These are phyloP conservation scores for Apotomis betuletana DNA, from an alignment of 2,888 invertebrate genomes.

Conservation along the genomic window DNA sequence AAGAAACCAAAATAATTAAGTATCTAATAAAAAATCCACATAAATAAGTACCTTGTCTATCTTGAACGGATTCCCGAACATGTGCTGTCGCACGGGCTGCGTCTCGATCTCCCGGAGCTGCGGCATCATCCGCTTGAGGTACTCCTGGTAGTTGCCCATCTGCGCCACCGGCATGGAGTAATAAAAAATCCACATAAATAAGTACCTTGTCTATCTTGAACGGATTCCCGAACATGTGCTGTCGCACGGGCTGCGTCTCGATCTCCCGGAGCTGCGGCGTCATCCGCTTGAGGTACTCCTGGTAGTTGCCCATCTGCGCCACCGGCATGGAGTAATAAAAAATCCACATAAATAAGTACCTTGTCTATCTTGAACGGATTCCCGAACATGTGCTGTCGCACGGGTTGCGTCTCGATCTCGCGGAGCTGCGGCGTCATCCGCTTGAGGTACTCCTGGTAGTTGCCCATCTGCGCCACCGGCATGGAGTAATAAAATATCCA, in stretches of 20 bases:
- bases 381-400: conserved; percentile 99
- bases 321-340: conserved; percentile 89
- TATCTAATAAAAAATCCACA: no score
- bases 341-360: conserved; percentile 64
- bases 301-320: conserved; percentile 99
- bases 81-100: conserved; percentile 97
- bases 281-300: conserved; percentile 97
- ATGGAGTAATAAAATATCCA: conserved; percentile 68
- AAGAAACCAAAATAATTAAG: no score
- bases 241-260: conserved; percentile 96
- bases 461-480: conserved; percentile 99
- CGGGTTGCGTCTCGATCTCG: conserved; percentile 97
- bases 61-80: conserved; percentile 99
- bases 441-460: conserved; percentile 99
- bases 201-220: conserved; percentile 98
- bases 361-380: conserved; percentile 99
- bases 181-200: no score
- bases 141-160: conserved; percentile 99
- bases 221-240: conserved; percentile 99
- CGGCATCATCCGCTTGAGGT: conserved; percentile 96
- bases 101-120: conserved; percentile 97
- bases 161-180: conserved; percentile 96
- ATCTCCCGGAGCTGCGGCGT: conserved; percentile 96
- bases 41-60: conserved; percentile 91
- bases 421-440: conserved; percentile 95